A percentile compares a stretch with the other conserved stretches of the same genome.
phyloP scores from a whole-genome alignment of 2,113 vertebrate species.

The Phyllostomus hastatus region DNA sequence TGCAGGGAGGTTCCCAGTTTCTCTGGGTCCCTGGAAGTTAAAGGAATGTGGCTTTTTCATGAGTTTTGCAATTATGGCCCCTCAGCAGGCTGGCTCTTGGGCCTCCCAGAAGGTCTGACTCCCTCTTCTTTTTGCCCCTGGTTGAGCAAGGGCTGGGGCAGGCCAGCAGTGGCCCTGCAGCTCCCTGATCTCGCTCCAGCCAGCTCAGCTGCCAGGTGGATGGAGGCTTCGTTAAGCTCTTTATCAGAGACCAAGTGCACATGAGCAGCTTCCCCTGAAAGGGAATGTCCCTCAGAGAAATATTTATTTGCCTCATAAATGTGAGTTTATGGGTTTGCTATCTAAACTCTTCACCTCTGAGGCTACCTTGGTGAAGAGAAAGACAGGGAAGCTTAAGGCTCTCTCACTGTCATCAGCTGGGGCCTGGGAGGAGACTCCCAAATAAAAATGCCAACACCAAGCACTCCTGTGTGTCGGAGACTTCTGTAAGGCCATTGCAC shows the following conservation, averaged over 20 bases:
- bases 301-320: slow-evolving; percentile 79
- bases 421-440: neutral
- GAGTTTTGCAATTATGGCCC: neutral
- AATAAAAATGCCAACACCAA: neutral
- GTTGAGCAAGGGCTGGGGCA: neutral
- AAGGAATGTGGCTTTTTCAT: neutral
- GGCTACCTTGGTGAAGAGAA: slow-evolving; percentile 63
- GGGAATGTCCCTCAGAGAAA: slow-evolving; percentile 29
- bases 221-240: neutral
- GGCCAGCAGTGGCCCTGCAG: neutral
- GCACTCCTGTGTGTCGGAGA: neutral
- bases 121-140: neutral
- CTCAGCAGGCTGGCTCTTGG: neutral
- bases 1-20: neutral
- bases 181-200: neutral
- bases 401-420: neutral
- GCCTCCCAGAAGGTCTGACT: neutral
- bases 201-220: neutral
- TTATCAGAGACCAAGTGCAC: neutral
- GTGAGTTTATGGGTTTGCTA: slow-evolving; percentile 77
- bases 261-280: slow-evolving; percentile 5
- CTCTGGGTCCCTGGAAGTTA: neutral
- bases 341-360: slow-evolving; percentile 82
- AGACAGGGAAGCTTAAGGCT: neutral
- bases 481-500: neutral